A percentile compares a stretch with the other conserved stretches of the same genome.
Evolutionary conservation across 2,113 vertebrate genomes (phyloP).

Genomic region (Toxotes jaculatrix): DNA sequence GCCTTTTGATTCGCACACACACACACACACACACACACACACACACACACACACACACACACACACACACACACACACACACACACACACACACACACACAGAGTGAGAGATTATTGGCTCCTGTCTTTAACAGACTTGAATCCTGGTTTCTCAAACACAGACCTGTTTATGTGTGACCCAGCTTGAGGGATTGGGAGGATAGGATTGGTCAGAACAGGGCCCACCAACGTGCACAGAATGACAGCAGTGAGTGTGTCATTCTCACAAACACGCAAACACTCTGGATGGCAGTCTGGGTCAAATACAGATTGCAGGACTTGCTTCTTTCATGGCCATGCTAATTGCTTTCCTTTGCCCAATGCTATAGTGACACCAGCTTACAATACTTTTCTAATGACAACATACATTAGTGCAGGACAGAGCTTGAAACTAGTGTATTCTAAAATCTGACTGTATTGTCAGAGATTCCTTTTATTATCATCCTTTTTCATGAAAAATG

Average conservation of each 20-base stretch:
- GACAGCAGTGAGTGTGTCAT: conserved; percentile 19
- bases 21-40: conserved; percentile 12
- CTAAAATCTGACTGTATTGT: too few species aligned
- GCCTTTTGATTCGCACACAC: conserved; percentile 59
- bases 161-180: conserved; percentile 58
- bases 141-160: conserved; percentile 50
- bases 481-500: neutral
- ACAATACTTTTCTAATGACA: conserved; percentile 19
- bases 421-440: neutral
- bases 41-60: conserved; percentile 9
- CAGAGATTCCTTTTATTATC: neutral
- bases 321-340: conserved; percentile 40
- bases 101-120: conserved; percentile 53
- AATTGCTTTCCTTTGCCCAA: conserved; percentile 49
- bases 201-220: conserved; percentile 45
- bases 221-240: conserved; percentile 36
- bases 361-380: conserved; percentile 14
- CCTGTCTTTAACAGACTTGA: conserved; percentile 53
- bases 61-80: conserved; percentile 21
- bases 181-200: conserved; percentile 38
- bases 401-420: neutral
- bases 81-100: neutral
- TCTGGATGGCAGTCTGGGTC: conserved; percentile 9
- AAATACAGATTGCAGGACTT: conserved; percentile 40
- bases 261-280: conserved; percentile 22